phyloP scores from a whole-genome alignment of 2,113 vertebrate species.

The Mus musculus region DNA sequence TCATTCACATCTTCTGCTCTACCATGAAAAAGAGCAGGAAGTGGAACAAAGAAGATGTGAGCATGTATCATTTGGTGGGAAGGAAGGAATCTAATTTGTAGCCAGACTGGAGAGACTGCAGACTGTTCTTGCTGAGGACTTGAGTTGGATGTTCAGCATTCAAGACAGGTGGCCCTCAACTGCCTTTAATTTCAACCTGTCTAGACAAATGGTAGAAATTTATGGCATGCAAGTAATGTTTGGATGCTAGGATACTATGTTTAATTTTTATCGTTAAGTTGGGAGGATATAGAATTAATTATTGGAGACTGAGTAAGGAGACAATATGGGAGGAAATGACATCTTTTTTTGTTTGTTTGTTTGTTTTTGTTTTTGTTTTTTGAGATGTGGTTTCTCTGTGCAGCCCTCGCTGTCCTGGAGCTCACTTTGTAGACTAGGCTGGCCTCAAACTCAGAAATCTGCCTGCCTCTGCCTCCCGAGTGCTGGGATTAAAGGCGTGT shows the following conservation, averaged over 20 bases:
- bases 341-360: neutral
- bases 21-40: neutral
- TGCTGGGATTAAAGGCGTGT: too few species aligned
- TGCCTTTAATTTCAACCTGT: neutral
- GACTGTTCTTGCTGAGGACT: neutral
- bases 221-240: neutral
- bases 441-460: too few species aligned
- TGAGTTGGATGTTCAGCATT: neutral
- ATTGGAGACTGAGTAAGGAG: neutral
- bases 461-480: too few species aligned
- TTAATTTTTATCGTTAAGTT: neutral
- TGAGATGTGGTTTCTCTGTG: too few species aligned
- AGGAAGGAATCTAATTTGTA: neutral
- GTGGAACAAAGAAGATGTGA: too few species aligned
- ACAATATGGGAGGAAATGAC: neutral
- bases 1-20: neutral
- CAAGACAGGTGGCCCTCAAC: neutral
- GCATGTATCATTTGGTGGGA: neutral
- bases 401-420: too few species aligned
- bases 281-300: neutral
- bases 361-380: too few species aligned
- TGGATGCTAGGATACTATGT: neutral
- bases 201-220: neutral
- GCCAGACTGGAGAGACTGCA: neutral
- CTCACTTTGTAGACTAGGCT: too few species aligned